phyloP scores from a whole-genome alignment of 2,797 vertebrate species.

The Selene dorsalis region DNA sequence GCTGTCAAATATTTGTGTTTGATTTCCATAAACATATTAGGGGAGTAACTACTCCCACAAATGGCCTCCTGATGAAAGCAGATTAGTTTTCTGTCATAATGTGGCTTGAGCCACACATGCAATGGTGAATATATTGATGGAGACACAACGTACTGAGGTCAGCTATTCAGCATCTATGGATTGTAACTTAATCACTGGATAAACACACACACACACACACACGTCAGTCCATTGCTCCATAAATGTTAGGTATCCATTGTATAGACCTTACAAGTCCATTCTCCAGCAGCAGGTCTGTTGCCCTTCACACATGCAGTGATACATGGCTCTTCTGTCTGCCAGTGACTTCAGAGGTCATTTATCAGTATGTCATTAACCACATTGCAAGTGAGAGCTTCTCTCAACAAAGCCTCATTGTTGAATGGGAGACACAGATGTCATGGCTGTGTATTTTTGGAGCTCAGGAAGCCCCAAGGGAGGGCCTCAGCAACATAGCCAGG shows the following conservation, averaged over 20 bases:
- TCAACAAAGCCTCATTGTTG: constrained; percentile 61
- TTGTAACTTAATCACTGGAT: constrained; percentile 56
- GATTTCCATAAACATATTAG: background rate
- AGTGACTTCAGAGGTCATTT: constrained; percentile 71
- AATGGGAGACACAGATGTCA: constrained; percentile 63
- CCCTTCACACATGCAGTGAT: constrained; percentile 36
- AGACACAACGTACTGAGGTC: constrained; percentile 49
- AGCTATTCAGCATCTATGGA: constrained; percentile 59
- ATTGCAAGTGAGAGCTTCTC: constrained; percentile 52
- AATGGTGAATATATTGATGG: constrained; percentile 59
- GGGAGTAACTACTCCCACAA: constrained; percentile 23
- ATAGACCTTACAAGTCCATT: constrained; percentile 12
- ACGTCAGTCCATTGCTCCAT: background rate
- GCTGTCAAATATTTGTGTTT: background rate
- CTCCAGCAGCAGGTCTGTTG: constrained; percentile 6
- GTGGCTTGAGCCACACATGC: background rate
- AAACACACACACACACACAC: constrained; percentile 24
- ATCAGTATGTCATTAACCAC: constrained; percentile 58
- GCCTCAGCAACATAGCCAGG: constrained; percentile 1
- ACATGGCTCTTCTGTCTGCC: background rate
- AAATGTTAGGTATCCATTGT: constrained; percentile 3
- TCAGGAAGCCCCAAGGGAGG: constrained; percentile 41
- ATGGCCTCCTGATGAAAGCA: constrained; percentile 33
- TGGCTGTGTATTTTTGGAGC: constrained; percentile 49
- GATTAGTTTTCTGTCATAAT: constrained; percentile 39